Conservation (phyloP, 2,888 invertebrate species). For the Cephus runcator region DNA sequence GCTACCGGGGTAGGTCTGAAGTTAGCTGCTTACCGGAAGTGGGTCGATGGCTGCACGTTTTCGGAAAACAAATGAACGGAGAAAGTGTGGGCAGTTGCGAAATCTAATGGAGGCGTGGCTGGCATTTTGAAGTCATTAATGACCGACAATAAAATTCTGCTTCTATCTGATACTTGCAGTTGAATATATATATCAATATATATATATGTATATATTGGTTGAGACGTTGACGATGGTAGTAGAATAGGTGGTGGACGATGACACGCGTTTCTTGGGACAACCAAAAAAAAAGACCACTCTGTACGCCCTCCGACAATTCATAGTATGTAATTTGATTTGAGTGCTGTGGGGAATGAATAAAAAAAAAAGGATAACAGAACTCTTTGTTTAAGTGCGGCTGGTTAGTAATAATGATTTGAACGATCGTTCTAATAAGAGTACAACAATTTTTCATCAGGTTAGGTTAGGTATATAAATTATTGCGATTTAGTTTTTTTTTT, state of each 20-base stretch:
- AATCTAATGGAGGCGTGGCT: conserved; percentile 40
- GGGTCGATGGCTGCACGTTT: conserved; percentile 31
- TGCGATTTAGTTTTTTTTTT: background rate
- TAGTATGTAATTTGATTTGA: background rate
- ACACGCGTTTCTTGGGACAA: background rate
- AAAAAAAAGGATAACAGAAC: background rate
- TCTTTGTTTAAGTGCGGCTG: background rate
- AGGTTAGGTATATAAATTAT: background rate
- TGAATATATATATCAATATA: background rate
- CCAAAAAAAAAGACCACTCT: background rate
- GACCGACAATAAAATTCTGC: background rate
- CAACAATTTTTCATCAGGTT: background rate
- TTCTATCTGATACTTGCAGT: background rate
- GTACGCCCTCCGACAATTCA: background rate
- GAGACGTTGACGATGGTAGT: background rate
- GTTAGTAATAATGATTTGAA: background rate
- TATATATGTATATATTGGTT: background rate
- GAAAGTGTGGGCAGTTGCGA: conserved; percentile 38
- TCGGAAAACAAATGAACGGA: conserved; percentile 45
- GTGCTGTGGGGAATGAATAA: background rate
- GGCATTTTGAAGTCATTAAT: background rate
- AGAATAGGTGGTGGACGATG: background rate
- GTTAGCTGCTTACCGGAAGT: conserved; percentile 3
- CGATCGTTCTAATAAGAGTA: background rate
- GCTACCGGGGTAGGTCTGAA: background rate